Evolutionary conservation across 2,113 vertebrate species (phyloP), one percentile per base, ranked within the genome.

Genomic region (Pelecanoides urinatrix): DNA sequence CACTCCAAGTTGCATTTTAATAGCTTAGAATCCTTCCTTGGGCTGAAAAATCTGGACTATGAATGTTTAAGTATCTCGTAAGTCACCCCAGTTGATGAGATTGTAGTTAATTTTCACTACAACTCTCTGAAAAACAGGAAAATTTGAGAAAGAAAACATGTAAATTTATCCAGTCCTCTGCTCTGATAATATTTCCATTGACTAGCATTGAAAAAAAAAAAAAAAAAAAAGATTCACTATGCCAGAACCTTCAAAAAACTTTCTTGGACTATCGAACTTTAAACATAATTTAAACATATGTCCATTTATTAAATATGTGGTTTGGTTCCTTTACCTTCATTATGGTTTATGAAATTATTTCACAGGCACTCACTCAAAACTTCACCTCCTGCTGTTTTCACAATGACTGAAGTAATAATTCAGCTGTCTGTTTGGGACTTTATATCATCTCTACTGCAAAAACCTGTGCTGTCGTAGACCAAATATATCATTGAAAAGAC

Each of bases 361-460:
- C 94, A 61, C 27, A 56, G 61, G 36, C 40, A 87, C 74, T 89
- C 89, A 88, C 89, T 93, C 89, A 78, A 94, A 94, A 72, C 73
- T 78, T 86, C 14, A 32, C 83, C 86, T 90, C 94, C 97, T 38
- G 88, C 95, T 79, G 96, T 66, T 88, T 75, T 53, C 45, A 90
- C 88, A 26, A 58, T 71, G 91, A 90, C 79, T 77, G 74, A 83
- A 90, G 93, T 55, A 70, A 88, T 96, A 97, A 95, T 67, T 97
- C 91, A 96, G 87, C 84, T 86, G 70, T 93, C 93, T 85, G 92
- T 36, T 75, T 65, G 4, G 55, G 77, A 65, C 79, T 81, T 86
- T 30, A 65, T 92, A 77, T 59, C 86, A 61, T 74, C 47, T 52
- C 3, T 7, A 6, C 80, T 56, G 75, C 92, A 59, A 84, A 66